Evolutionary conservation across 2,797 vertebrate genomes (phyloP).

Genomic region (Spinus olivaceus): DNA sequence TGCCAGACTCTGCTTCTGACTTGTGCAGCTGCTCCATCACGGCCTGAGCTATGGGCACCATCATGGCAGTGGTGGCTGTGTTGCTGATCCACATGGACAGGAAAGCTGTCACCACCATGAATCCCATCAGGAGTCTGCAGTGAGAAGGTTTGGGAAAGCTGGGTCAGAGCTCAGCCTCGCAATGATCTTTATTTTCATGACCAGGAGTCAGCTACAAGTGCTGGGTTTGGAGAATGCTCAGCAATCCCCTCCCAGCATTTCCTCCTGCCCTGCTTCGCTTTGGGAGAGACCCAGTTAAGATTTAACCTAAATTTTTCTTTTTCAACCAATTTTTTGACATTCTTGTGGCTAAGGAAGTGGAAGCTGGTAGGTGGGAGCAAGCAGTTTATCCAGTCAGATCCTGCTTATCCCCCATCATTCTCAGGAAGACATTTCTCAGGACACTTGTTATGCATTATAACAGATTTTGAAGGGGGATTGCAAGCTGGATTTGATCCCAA

Average conservation of each 20-base stretch:
- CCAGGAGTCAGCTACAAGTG: neutral
- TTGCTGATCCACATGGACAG: constrained; percentile 99
- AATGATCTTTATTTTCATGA: neutral
- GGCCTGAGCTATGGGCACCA: constrained; percentile 89
- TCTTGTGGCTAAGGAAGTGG: neutral
- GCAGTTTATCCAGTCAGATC: neutral
- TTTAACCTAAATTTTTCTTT: neutral
- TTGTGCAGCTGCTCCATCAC: constrained; percentile 85
- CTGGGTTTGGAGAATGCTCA: neutral
- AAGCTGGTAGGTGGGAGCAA: neutral
- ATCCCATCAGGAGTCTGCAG: constrained; percentile 88
- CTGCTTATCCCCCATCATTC: neutral
- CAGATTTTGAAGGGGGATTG: neutral
- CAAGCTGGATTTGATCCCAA: neutral
- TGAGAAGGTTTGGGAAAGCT: neutral
- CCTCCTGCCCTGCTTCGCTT: neutral
- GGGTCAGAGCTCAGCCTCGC: neutral
- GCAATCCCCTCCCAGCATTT: neutral
- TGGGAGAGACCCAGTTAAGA: neutral
- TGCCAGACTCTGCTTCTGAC: constrained; percentile 43
- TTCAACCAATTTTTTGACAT: neutral
- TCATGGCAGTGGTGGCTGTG: constrained; percentile 94
- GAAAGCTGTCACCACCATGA: constrained; percentile 90
- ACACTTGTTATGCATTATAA: neutral
- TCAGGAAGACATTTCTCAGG: neutral